Evolutionary conservation across 2,113 vertebrate genomes (phyloP).

Genomic region (Solea senegalensis): DNA sequence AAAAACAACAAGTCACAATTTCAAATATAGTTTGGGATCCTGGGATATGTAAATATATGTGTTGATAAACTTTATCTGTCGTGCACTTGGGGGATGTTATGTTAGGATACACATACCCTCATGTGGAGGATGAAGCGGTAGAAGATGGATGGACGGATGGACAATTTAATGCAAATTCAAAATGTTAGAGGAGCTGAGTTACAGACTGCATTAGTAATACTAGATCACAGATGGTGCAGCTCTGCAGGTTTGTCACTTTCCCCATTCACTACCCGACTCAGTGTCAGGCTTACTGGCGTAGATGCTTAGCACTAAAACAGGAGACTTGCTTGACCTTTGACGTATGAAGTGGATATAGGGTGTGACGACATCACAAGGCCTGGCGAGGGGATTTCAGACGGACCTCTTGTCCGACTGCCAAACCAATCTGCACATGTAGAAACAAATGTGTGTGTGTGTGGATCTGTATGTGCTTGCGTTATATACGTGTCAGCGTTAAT

Average conservation of each 20-base stretch:
- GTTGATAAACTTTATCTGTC: background rate
- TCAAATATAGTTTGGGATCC: too few relatives aligned
- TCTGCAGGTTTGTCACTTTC: conserved; percentile 7
- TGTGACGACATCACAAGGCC: conserved; percentile 69
- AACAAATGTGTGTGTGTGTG: conserved; percentile 7
- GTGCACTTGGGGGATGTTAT: background rate
- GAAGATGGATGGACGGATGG: too few relatives aligned
- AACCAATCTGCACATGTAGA: conserved; percentile 16
- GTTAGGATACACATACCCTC: too few relatives aligned
- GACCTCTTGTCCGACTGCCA: conserved; percentile 38
- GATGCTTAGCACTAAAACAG: conserved; percentile 47
- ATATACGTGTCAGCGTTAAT: background rate
- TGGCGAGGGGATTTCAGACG: conserved; percentile 59
- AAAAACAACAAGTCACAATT: too few relatives aligned
- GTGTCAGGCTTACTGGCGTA: conserved; percentile 48
- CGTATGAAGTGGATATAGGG: conserved; percentile 75
- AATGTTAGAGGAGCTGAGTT: background rate
- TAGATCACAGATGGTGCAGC: background rate
- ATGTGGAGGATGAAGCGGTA: too few relatives aligned
- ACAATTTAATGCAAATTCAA: background rate
- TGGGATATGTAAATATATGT: too few relatives aligned
- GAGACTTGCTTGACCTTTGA: conserved; percentile 70
- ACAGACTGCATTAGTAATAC: background rate
- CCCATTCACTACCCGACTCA: conserved; percentile 64
- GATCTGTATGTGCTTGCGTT: background rate